phyloP scores from a whole-genome alignment of 1,140 invertebrate species.

The Neotoxoptera formosana region DNA sequence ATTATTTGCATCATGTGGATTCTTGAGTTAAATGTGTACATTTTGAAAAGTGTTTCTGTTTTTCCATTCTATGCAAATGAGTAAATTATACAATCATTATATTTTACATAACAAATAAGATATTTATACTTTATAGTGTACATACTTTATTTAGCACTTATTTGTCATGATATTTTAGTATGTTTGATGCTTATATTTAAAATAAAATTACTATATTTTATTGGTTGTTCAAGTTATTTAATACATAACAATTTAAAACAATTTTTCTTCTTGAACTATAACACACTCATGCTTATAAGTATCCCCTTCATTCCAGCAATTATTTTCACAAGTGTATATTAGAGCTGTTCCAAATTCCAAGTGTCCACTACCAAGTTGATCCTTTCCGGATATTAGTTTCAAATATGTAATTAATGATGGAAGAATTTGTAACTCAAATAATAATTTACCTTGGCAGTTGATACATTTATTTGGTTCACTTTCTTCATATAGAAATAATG shows the following conservation, averaged over 20 bases:
- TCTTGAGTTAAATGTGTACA: background rate
- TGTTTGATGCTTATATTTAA: background rate
- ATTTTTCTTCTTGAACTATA: conserved; percentile 77
- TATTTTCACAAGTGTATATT: conserved; percentile 80
- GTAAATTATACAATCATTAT: background rate
- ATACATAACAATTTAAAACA: conserved; percentile 58
- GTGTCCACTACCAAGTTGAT: conserved; percentile 62
- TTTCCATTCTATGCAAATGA: background rate
- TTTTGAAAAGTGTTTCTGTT: background rate
- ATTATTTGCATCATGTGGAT: background rate
- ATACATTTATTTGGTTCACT: conserved; percentile 68
- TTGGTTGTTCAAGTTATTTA: background rate
- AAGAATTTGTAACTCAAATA: conserved; percentile 83
- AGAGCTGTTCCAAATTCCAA: conserved; percentile 84
- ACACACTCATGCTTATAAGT: conserved; percentile 74
- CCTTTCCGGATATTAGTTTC: conserved; percentile 66
- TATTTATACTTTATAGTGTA: no score
- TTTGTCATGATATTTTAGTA: background rate
- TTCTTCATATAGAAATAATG: conserved; percentile 71
- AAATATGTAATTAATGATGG: conserved; percentile 79
- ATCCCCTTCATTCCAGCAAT: conserved; percentile 80
- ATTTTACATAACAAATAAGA: no score
- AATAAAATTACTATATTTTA: background rate
- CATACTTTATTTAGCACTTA: no score
- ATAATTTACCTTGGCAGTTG: conserved; percentile 75